Conservation (phyloP, 2,888 invertebrate genomes). For the Deroplatys truncata region DNA sequence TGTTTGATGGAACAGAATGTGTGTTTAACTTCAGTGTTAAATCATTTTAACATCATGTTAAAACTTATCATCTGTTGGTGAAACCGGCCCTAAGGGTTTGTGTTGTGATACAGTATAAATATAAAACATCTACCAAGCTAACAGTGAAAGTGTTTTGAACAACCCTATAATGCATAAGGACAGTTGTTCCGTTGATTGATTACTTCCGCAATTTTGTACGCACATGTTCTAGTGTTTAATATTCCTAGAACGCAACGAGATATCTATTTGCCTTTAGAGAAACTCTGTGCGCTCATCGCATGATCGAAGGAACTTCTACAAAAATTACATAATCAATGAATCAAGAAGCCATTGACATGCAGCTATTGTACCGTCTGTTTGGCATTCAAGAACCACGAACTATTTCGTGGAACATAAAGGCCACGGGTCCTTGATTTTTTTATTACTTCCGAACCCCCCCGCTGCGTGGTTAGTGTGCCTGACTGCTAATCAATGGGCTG, state of each 20-base stretch:
- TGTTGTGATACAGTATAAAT: no score
- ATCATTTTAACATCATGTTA: no score
- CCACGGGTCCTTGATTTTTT: neutral
- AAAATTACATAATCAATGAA: neutral
- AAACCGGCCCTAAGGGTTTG: no score
- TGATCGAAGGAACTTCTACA: neutral
- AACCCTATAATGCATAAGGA: no score
- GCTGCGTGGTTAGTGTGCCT: no score
- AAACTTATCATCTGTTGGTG: no score
- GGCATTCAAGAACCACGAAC: neutral
- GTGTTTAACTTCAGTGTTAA: no score
- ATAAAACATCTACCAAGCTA: no score
- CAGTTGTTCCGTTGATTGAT: neutral
- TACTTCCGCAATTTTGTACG: neutral
- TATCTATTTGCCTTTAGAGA: neutral
- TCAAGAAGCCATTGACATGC: neutral
- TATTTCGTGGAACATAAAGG: neutral
- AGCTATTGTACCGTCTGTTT: neutral
- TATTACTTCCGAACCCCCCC: neutral
- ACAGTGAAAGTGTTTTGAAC: no score
- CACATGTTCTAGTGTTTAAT: neutral
- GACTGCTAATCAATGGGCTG: neutral
- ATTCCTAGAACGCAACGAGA: neutral
- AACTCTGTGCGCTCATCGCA: neutral
- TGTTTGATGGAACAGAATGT: no score